Evolutionary conservation across 2,888 invertebrate species (phyloP).

Genomic region (Himalopsyche japonica): DNA sequence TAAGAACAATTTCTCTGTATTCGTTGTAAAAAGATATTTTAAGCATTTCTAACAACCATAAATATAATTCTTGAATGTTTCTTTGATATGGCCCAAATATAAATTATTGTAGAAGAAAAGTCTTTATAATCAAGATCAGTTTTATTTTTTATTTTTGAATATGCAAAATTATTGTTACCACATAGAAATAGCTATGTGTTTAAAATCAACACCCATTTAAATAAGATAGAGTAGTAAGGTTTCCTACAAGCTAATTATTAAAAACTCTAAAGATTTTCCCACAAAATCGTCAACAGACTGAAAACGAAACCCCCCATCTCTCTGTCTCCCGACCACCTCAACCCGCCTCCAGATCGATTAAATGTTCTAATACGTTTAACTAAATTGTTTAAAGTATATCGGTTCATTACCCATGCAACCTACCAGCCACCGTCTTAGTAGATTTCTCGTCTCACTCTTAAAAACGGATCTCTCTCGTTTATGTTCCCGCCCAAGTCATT

Average conservation of each 20-base stretch:
- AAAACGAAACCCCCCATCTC: slow-evolving; percentile 34
- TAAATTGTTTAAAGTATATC: slow-evolving; percentile 65
- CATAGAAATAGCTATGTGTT: no score
- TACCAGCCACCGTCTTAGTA: slow-evolving; percentile 2
- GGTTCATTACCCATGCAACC: slow-evolving; percentile 55
- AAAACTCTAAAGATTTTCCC: background rate
- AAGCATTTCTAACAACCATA: no score
- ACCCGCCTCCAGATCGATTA: slow-evolving; percentile 45
- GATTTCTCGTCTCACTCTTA: background rate
- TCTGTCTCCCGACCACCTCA: slow-evolving; percentile 50
- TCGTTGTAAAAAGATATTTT: no score
- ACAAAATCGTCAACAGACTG: background rate
- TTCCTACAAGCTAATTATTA: background rate
- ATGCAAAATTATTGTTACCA: background rate
- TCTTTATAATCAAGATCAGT: no score
- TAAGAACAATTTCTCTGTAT: no score
- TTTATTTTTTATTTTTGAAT: background rate
- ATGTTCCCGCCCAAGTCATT: slow-evolving; percentile 5
- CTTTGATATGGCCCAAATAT: background rate
- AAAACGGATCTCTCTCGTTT: background rate
- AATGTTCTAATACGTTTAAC: slow-evolving; percentile 65
- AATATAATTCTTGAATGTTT: no score
- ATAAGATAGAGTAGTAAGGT: background rate
- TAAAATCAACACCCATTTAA: background rate
- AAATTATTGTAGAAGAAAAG: no score